Percentiles rank a stretch among this genome's conserved stretches.
These are phyloP conservation scores for Cerceris rybyensis DNA, from an alignment of 2,888 invertebrate genomes.

Conservation along the genomic window DNA sequence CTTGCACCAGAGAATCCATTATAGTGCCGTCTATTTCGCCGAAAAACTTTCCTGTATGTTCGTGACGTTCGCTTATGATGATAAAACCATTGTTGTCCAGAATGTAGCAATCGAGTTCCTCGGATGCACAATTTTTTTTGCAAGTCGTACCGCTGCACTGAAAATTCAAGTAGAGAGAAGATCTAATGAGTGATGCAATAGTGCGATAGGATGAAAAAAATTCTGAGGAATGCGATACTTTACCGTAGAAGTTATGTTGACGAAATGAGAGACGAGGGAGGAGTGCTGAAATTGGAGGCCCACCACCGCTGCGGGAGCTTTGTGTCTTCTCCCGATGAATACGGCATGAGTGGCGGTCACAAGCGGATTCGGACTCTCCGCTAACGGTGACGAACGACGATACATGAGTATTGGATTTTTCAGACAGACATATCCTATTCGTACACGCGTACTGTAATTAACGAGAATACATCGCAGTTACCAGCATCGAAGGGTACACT, in stretches of 20 bases:
- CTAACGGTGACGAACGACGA: conserved; percentile 58
- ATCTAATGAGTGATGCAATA: neutral
- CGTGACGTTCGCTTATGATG: conserved; percentile 92
- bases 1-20: conserved; percentile 95
- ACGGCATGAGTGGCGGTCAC: conserved; percentile 96
- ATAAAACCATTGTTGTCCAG: conserved; percentile 97
- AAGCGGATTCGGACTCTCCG: conserved; percentile 84
- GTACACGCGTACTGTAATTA: neutral
- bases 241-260: conserved; percentile 94
- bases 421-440: neutral
- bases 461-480: conserved; percentile 60
- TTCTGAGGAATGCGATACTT: conserved; percentile 59
- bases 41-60: conserved; percentile 95
- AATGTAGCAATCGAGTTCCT: conserved; percentile 95
- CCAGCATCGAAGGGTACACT: conserved; percentile 92
- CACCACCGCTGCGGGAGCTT: conserved; percentile 95
- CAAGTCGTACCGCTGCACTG: conserved; percentile 89
- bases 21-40: conserved; percentile 97
- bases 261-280: conserved; percentile 91
- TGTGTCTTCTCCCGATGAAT: conserved; percentile 92
- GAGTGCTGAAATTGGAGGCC: conserved; percentile 94
- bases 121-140: conserved; percentile 93
- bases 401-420: neutral
- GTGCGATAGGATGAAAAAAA: too few relatives aligned
- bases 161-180: neutral